phyloP scores from a whole-genome alignment of 2,797 vertebrate species.

The Prunella strophiata region DNA sequence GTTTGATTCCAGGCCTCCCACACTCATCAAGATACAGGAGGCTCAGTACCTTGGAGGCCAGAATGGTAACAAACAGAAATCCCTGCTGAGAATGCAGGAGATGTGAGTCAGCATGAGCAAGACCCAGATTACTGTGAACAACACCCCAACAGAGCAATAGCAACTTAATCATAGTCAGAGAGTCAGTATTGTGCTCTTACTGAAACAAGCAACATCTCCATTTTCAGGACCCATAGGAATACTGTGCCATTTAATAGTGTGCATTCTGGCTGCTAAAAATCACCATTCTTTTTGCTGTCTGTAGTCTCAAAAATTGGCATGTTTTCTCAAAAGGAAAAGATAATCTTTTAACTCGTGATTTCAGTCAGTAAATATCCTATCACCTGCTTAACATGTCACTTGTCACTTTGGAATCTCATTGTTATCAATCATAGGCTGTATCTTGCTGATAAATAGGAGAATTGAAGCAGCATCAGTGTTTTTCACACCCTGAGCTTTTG shows the following conservation, averaged over 20 bases:
- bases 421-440: neutral
- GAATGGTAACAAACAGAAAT: neutral
- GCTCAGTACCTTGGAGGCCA: neutral
- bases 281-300: constrained; percentile 5
- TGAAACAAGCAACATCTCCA: constrained; percentile 1
- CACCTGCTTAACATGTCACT: neutral
- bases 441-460: neutral
- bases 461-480: neutral
- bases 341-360: neutral
- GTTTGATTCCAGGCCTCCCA: constrained; percentile 30
- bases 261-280: constrained; percentile 1
- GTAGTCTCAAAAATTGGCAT: neutral
- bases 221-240: neutral
- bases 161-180: neutral
- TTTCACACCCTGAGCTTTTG: neutral
- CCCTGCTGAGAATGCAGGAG: neutral
- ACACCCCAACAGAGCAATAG: neutral
- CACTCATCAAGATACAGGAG: neutral
- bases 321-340: neutral
- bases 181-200: neutral
- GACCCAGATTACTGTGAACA: constrained; percentile 15
- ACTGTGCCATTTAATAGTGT: constrained; percentile 11
- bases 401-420: neutral
- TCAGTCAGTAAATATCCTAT: neutral
- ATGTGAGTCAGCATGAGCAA: constrained; percentile 53